phyloP scores from a whole-genome alignment of 2,888 invertebrate genomes.

The Rhagonycha lutea region DNA sequence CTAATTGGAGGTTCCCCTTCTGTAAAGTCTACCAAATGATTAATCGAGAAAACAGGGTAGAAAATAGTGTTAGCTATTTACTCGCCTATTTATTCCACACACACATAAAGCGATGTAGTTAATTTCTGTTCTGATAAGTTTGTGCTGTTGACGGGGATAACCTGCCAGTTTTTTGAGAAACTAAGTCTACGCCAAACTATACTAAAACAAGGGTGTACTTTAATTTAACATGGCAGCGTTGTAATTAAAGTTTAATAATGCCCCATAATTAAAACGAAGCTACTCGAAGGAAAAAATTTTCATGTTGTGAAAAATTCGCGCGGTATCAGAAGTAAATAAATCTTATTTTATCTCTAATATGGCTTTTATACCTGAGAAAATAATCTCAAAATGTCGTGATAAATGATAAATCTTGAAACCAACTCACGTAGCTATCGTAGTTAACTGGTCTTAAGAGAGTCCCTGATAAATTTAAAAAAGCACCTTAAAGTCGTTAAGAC shows the following conservation, averaged over 20 bases:
- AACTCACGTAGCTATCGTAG: slow-evolving; percentile 45
- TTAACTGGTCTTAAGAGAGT: slow-evolving; percentile 46
- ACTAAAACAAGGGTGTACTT: slow-evolving; percentile 23
- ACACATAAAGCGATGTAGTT: slow-evolving; percentile 39
- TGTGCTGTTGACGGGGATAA: slow-evolving; percentile 22
- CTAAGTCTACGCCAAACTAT: slow-evolving; percentile 8
- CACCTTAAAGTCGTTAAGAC: slow-evolving; percentile 53
- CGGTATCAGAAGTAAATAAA: slow-evolving; percentile 39
- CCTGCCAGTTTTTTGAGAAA: slow-evolving; percentile 13
- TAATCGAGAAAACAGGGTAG: slow-evolving; percentile 14
- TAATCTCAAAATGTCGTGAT: slow-evolving; percentile 28
- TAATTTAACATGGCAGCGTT: slow-evolving; percentile 32
- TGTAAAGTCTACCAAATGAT: slow-evolving; percentile 33
- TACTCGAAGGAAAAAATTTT: not conserved
- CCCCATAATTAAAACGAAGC: not conserved
- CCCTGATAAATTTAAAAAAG: slow-evolving; percentile 53
- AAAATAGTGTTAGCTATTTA: slow-evolving; percentile 1
- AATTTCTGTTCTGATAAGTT: slow-evolving; percentile 38
- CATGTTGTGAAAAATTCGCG: not conserved
- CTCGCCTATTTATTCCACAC: slow-evolving; percentile 34
- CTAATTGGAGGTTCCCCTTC: slow-evolving; percentile 54
- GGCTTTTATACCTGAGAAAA: slow-evolving; percentile 21
- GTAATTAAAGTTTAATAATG: slow-evolving; percentile 4
- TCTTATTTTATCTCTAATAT: slow-evolving; percentile 43
- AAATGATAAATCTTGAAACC: slow-evolving; percentile 40